These are phyloP conservation scores for Calcarius lapponicus DNA, from an alignment of 2,797 vertebrate species.

Conservation along the genomic window DNA sequence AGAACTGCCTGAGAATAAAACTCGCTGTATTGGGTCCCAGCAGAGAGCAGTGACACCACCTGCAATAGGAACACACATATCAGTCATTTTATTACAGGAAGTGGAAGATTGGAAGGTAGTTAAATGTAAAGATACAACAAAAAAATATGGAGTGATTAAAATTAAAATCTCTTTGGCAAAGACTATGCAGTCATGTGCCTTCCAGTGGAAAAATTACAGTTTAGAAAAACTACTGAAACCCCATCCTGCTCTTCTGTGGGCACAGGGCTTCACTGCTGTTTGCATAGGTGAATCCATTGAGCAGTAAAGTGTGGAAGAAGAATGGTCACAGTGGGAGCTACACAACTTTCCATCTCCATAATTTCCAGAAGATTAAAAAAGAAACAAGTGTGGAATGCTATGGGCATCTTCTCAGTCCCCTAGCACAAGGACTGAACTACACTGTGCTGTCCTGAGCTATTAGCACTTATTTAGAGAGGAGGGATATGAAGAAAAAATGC, in stretches of 20 bases:
- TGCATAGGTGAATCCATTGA: neutral
- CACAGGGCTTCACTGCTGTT: neutral
- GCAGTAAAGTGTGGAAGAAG: neutral
- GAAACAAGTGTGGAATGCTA: neutral
- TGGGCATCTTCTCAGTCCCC: neutral
- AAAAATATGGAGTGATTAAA: neutral
- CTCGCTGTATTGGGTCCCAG: conserved; percentile 92
- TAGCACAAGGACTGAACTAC: neutral
- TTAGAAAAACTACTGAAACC: neutral
- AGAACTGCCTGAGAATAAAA: conserved; percentile 95
- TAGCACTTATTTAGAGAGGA: neutral
- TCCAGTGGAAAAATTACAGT: neutral
- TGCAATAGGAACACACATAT: conserved; percentile 53
- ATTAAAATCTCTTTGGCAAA: neutral
- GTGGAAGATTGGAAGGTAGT: neutral
- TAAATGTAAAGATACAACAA: neutral
- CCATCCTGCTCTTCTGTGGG: neutral
- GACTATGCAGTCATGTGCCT: neutral
- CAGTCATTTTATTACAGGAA: neutral
- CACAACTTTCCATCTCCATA: neutral
- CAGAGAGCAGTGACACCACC: conserved; percentile 94
- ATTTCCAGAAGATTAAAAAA: neutral
- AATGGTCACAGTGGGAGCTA: neutral
- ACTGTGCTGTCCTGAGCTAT: neutral
- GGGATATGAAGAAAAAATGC: neutral